These are phyloP conservation scores for Heliocidaris erythrogramma DNA, from an alignment of 35 echinoderm and acorn worm genomes.

Conservation along the genomic window DNA sequence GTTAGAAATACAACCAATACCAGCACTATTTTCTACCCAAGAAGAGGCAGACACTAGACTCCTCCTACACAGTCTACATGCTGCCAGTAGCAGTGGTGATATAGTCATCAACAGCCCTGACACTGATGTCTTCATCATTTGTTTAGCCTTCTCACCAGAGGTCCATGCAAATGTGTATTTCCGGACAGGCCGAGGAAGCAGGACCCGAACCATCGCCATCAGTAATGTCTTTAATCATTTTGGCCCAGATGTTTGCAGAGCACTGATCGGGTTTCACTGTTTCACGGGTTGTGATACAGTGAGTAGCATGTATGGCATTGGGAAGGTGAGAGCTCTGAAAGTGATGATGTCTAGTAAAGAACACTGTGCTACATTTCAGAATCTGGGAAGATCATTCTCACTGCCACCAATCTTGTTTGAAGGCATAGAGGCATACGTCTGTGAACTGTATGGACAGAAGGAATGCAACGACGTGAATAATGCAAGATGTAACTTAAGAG, in stretches of 20 bases:
- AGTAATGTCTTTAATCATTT: too few relatives aligned
- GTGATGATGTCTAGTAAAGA: conserved; percentile 31
- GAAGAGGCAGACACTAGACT: too few relatives aligned
- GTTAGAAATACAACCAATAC: conserved; percentile 26
- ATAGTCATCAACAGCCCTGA: conserved; percentile 55
- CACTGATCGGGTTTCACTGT: conserved; percentile 63
- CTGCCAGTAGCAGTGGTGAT: too few relatives aligned
- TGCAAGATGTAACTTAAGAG: conserved; percentile 49
- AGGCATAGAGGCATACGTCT: background rate
- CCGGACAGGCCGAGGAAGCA: conserved; percentile 67
- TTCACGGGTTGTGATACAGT: conserved; percentile 81
- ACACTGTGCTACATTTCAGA: conserved; percentile 32
- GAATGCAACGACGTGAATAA: conserved; percentile 45
- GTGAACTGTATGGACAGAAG: conserved; percentile 58
- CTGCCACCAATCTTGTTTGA: conserved; percentile 38
- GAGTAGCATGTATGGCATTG: conserved; percentile 59
- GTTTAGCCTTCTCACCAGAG: background rate
- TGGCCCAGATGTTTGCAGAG: background rate
- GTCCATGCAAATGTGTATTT: conserved; percentile 58
- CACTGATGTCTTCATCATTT: conserved; percentile 77
- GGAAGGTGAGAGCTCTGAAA: conserved; percentile 63
- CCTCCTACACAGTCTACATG: too few relatives aligned
- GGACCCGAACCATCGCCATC: too few relatives aligned
- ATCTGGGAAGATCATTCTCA: conserved; percentile 53
- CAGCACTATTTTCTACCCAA: conserved; percentile 6